Evolutionary conservation across 2,113 vertebrate genomes (phyloP), one percentile per base, ranked within the genome.

Genomic region (Mionectes macconnelli): DNA sequence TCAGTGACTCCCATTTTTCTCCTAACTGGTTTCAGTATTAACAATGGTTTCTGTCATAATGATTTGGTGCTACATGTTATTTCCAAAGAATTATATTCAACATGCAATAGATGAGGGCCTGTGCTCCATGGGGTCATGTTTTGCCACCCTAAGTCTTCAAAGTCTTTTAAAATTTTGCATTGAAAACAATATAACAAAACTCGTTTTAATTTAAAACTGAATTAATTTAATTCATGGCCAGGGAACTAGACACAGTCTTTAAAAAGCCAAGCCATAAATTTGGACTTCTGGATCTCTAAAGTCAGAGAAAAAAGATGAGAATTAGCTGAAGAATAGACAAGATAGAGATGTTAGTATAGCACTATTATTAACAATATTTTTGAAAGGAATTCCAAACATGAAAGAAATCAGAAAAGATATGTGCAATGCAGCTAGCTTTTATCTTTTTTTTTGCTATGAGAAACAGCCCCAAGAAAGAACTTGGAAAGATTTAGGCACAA

Each of bases 371-470:
- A 69, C 72, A 90, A 79, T 45, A 85, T 82, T 93, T 90, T 93
- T 80, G 85, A 91, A 93, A 84, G 49, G 24, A 89, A 75, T 39
- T 79, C 83, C 93, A 96, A 91, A 96, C 55, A 93, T 84, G 55
- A 97, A 97, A 96, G 87, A 81, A 77, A 94, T 86, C 80, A 86
- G 75, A 83, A 59, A 88, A 95, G 57, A 90, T 85, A 88, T 70
- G 78, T 88, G 63, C 39, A 91, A 85, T 45, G 67, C 39, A 70
- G 50, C 10, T 93, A 94, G 69, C 87, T 94, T 96, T 93, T 84
- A 90, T 91, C 87, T 96, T 94, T 91, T 84, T 81, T 82, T 75
- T 94, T 93, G 25, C 53, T 78, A n/a, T 81, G 52, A 96, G 91
- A 93, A 95, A 82, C 73, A 84, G 17, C 19, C 25, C 31, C 53